A percentile compares a stretch with the other conserved stretches of the same genome.
phyloP scores from a whole-genome alignment of 2,888 invertebrate genomes.

The Rhaphigaster nebulosa region DNA sequence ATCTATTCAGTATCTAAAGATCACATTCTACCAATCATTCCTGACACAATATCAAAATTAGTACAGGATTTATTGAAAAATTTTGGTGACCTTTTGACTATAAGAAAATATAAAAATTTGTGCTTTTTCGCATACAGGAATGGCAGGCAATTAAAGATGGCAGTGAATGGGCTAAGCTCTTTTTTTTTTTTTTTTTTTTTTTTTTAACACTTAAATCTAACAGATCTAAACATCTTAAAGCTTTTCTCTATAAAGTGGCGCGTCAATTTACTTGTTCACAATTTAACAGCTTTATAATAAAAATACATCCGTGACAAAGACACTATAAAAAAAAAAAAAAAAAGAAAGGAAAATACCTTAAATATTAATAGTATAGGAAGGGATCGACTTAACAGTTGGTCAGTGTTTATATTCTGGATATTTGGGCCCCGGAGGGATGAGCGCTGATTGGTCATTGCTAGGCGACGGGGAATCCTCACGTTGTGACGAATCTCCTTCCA shows the following conservation, averaged over 20 bases:
- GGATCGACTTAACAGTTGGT: slow-evolving; percentile 67
- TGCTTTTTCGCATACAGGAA: background rate
- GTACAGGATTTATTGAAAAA: background rate
- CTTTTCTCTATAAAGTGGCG: background rate
- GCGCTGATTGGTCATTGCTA: slow-evolving; percentile 65
- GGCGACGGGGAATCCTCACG: slow-evolving; percentile 63
- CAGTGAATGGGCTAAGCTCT: slow-evolving; percentile 49
- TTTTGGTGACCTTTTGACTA: slow-evolving; percentile 21
- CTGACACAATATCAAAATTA: background rate
- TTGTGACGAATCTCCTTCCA: slow-evolving; percentile 67
- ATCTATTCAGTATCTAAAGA: slow-evolving; percentile 5
- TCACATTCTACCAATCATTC: background rate
- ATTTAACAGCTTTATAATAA: background rate
- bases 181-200: background rate
- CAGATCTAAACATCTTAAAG: slow-evolving; percentile 42
- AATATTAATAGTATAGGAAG: slow-evolving; percentile 33
- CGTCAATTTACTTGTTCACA: background rate
- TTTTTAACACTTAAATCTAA: slow-evolving; percentile 6
- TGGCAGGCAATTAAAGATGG: slow-evolving; percentile 3
- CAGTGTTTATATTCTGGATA: slow-evolving; percentile 86
- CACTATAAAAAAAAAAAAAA: background rate
- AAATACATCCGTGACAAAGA: slow-evolving; percentile 36
- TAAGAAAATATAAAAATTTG: slow-evolving; percentile 48
- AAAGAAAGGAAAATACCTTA: background rate
- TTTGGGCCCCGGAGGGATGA: slow-evolving; percentile 69